Base-by-base conservation (phyloP, 2,113 vertebrate species). In the Corythornis vintsioides region DNA sequence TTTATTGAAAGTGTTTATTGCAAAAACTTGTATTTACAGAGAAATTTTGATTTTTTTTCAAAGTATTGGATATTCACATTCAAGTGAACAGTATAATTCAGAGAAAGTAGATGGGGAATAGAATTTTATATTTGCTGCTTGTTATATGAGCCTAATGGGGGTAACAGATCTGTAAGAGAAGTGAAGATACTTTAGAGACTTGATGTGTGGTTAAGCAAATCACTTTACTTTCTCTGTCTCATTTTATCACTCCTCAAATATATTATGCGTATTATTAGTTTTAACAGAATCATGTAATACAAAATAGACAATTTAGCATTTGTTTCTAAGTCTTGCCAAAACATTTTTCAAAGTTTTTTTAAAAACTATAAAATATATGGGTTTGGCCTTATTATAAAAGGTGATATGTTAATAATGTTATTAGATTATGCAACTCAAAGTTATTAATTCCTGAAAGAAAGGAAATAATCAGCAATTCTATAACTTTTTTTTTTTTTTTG, bases 381-480 rank as follows among this genome's bases (percentile, higher is more conserved):
- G 84, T 88, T 84, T 59, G 20, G 21, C 83, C 33, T 42, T 94
- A 28, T 85, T 89, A 16, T 35, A 91, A 65, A 60, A 87, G 50
- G 50, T 60, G 16, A 76, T 87, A 79, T 48, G 59, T 59, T 90
- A 90, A 79, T 90, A 59, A 13, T 64, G 2, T 64, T 94, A 60
- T 47, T 83, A 87, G 82, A 69, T 93, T 89, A 76, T 73, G 28
- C 28, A 38, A 50, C 38, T 79, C 67, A n/a, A 56, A 90, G 63
- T 90, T 88, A 72, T 31, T 88, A 6, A 59, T 78, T 94, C 55
- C 71, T 55, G 13, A 89, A 89, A 43, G 38, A 92, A 89, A 73
- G 50, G 25, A 38, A 89, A 47, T 76, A 92, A 86, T 91, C 83
- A 84, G 53, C 55, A 85, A 91, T 93, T 92, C 33, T 86, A 14